Conservation (phyloP, 2,113 vertebrate genomes). For the Eolophus roseicapilla region DNA sequence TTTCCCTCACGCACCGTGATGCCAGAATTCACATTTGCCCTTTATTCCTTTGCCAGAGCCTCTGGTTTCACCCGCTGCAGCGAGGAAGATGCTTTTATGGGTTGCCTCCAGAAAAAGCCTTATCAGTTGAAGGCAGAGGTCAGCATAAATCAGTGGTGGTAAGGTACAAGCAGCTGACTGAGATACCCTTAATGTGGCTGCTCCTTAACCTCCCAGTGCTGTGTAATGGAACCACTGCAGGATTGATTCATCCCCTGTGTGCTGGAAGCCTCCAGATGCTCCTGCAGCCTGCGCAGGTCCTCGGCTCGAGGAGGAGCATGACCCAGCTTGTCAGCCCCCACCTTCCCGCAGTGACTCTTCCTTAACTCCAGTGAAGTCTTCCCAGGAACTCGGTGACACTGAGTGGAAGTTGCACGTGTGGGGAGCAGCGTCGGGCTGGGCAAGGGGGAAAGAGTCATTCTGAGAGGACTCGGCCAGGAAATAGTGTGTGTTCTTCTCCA, state of each 20-base stretch:
- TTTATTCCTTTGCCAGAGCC: not conserved
- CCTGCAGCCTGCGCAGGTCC: not conserved
- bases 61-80: not conserved
- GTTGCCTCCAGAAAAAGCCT: not conserved
- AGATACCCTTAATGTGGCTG: not conserved
- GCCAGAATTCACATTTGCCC: not conserved
- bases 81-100: not conserved
- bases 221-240: not conserved
- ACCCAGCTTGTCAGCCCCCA: accelerated
- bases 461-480: not conserved
- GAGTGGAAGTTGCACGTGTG: accelerated
- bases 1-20: accelerated
- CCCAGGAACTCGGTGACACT: accelerated
- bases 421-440: not conserved
- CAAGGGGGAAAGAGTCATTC: not conserved
- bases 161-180: too few species aligned
- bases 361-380: not conserved
- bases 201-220: not conserved
- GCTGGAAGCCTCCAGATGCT: not conserved
- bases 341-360: not conserved
- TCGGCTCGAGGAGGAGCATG: accelerated
- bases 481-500: accelerated
- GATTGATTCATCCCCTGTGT: not conserved
- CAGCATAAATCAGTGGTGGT: accelerated
- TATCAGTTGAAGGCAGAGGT: not conserved